These are phyloP conservation scores for Acrobasis repandana DNA, from an alignment of 2,888 invertebrate genomes.

Conservation along the genomic window DNA sequence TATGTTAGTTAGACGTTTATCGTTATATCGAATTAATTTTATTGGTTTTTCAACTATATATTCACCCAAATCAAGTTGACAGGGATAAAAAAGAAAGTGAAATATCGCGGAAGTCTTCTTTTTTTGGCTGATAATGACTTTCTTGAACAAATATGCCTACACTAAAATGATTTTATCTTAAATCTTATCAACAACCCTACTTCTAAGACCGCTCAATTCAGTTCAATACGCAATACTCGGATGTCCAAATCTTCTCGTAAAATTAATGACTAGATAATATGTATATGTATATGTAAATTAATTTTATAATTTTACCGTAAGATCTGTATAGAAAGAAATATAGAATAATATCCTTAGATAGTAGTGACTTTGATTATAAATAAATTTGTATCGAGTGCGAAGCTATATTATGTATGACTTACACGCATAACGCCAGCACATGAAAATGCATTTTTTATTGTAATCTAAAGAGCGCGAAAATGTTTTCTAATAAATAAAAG, in stretches of 20 bases:
- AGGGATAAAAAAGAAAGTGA: no score
- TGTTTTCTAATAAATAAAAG: no score
- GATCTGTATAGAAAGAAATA: slow-evolving; percentile 3
- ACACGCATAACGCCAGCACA: neutral
- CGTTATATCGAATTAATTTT: no score
- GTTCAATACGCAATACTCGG: slow-evolving; percentile 4
- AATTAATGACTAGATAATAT: neutral
- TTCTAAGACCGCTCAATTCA: slow-evolving; percentile 2
- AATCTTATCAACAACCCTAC: neutral
- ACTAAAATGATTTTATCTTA: neutral
- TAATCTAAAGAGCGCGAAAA: no score
- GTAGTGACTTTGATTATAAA: neutral
- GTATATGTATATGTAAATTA: slow-evolving; percentile 3
- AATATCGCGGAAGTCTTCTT: no score
- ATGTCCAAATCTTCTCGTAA: slow-evolving; percentile 3
- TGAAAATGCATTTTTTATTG: no score
- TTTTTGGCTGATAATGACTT: neutral
- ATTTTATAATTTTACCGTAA: slow-evolving; percentile 4
- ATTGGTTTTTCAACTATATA: no score
- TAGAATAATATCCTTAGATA: slow-evolving; percentile 4
- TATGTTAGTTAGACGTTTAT: no score
- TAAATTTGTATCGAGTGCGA: slow-evolving; percentile 12
- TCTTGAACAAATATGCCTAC: neutral
- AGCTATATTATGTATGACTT: neutral
- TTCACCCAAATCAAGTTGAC: no score